Conservation (phyloP, 2,113 vertebrate species). For the Hypanus sabinus region DNA sequence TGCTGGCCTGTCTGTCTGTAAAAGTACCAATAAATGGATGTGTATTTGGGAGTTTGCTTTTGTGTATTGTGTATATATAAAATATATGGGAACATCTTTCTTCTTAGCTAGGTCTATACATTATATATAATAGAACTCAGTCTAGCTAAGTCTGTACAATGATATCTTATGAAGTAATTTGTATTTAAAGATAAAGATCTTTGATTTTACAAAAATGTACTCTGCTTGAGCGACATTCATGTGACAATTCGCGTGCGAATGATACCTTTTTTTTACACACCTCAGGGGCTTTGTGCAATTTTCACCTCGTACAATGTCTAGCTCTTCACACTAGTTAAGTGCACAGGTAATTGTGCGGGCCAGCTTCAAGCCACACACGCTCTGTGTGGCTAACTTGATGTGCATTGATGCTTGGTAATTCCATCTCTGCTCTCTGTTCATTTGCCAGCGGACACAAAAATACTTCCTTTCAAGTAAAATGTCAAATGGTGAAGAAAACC, state of each 20-base stretch:
- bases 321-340: conserved; percentile 32
- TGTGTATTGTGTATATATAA: neutral
- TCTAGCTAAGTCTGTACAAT: conserved; percentile 53
- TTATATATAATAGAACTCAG: conserved; percentile 39
- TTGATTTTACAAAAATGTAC: conserved; percentile 51
- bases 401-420: conserved; percentile 45
- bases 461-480: conserved; percentile 28
- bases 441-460: conserved; percentile 27
- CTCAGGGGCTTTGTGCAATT: conserved; percentile 5
- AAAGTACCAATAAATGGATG: too few species aligned
- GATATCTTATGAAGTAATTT: conserved; percentile 52
- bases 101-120: conserved; percentile 47
- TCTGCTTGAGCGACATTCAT: conserved; percentile 45
- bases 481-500: conserved; percentile 26
- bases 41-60: neutral
- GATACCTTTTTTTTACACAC: conserved; percentile 44
- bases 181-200: conserved; percentile 50
- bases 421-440: conserved; percentile 34
- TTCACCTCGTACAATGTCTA: neutral
- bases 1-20: neutral
- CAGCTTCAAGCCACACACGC: conserved; percentile 41
- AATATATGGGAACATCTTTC: conserved; percentile 4
- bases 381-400: conserved; percentile 41
- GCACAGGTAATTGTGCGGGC: conserved; percentile 25
- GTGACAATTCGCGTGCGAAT: conserved; percentile 5